Conservation (phyloP, 2,113 vertebrate species). For the Rhagologus leucostigma region DNA sequence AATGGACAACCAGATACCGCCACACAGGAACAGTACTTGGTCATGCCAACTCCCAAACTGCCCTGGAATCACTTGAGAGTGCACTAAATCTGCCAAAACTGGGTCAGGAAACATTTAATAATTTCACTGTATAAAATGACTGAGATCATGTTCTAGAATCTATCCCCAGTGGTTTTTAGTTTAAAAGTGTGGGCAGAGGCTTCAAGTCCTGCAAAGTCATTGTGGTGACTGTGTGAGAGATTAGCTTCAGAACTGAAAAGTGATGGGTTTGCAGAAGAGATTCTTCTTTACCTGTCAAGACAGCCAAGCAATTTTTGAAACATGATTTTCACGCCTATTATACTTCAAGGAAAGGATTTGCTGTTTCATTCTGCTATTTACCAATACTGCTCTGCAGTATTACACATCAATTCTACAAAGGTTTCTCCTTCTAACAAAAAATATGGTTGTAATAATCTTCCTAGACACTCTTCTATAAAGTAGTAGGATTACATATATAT, state of each 20-base stretch:
- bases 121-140: not conserved
- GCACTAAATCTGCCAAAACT: not conserved
- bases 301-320: not conserved
- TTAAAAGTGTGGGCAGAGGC: not conserved
- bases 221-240: not conserved
- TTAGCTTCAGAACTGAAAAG: not conserved
- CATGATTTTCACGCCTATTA: constrained; percentile 2
- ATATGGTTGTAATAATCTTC: not conserved
- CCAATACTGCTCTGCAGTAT: not conserved
- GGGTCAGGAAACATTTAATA: not conserved
- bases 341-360: constrained; percentile 11
- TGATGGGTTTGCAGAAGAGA: not conserved
- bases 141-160: not conserved
- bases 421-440: constrained; percentile 1
- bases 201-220: not conserved
- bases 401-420: not conserved
- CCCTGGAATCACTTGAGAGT: not conserved
- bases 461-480: not conserved
- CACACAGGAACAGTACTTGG: not conserved
- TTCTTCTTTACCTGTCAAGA: not conserved
- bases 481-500: not conserved
- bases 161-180: not conserved
- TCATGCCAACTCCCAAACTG: not conserved
- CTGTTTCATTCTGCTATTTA: constrained; percentile 15
- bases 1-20: rapidly evolving